Conservation (phyloP, 2,888 invertebrate species). For the Apantesis nais region DNA sequence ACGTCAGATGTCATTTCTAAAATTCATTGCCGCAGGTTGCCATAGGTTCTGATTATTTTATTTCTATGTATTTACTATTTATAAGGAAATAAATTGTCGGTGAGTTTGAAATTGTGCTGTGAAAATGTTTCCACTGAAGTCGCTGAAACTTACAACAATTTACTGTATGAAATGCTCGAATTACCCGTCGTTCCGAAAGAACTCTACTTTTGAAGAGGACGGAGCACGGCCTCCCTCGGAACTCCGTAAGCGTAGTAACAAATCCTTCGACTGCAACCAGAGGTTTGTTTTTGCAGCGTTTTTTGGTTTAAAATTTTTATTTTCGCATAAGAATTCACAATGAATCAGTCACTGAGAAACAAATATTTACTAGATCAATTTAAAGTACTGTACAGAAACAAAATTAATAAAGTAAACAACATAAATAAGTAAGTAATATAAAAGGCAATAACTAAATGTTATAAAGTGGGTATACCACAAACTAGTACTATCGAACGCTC, state of each 20-base stretch:
- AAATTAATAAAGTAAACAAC: too few species aligned
- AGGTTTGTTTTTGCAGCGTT: constrained; percentile 22
- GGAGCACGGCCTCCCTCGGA: not conserved
- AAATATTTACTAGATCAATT: too few species aligned
- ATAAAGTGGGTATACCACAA: too few species aligned
- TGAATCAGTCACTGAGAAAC: too few species aligned
- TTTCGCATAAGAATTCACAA: too few species aligned
- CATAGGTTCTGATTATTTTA: not conserved
- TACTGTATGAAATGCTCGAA: not conserved
- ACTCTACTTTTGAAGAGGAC: not conserved
- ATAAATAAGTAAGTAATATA: too few species aligned
- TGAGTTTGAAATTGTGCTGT: not conserved
- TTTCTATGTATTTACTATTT: not conserved
- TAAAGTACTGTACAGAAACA: too few species aligned
- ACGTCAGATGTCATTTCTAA: not conserved
- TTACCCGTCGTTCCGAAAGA: not conserved
- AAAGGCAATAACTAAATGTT: too few species aligned
- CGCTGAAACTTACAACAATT: not conserved
- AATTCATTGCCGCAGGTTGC: not conserved
- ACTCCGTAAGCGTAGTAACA: not conserved
- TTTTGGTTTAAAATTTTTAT: too few species aligned
- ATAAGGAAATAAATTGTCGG: not conserved
- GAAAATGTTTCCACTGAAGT: constrained; percentile 7
- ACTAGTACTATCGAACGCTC: too few species aligned
- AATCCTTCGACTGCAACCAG: not conserved